Conservation (phyloP, 2,797 vertebrate genomes). For the Enteromius thamalakanensis region DNA sequence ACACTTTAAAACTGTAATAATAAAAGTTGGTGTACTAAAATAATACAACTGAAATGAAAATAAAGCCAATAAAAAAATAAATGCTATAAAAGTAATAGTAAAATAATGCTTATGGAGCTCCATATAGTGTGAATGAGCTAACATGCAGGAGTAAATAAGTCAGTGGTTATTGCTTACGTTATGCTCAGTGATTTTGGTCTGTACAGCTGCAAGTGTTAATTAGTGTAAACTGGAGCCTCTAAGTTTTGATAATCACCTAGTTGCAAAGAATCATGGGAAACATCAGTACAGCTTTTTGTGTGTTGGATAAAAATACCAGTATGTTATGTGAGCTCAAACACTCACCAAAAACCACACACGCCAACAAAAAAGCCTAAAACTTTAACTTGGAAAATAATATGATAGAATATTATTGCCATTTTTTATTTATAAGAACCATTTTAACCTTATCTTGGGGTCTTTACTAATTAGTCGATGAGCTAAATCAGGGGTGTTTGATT, state of each 20-base stretch:
- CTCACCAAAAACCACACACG: not conserved
- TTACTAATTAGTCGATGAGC: not conserved
- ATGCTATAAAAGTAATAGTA: not conserved
- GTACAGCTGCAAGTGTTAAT: slow-evolving; percentile 8
- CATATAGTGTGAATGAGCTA: not conserved
- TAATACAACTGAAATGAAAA: not conserved
- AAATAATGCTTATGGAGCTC: not conserved
- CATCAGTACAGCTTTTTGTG: not conserved
- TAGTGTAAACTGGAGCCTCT: slow-evolving; percentile 3
- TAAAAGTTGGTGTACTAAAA: not conserved
- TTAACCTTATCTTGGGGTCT: not conserved
- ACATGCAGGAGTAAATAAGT: slow-evolving; percentile 9
- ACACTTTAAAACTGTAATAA: not conserved
- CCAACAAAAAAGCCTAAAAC: not conserved
- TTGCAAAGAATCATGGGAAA: not conserved
- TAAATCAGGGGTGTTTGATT: not conserved
- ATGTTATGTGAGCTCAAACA: not conserved
- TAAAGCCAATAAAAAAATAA: not conserved
- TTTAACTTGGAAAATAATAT: not conserved
- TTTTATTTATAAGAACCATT: not conserved
- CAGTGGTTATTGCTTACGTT: slow-evolving; percentile 20
- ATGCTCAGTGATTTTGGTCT: slow-evolving; percentile 10
- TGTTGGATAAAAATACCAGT: not conserved
- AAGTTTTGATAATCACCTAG: not conserved
- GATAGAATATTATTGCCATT: not conserved